Base-by-base conservation (phyloP, 1,140 invertebrate genomes). In the Pinna nobilis region DNA sequence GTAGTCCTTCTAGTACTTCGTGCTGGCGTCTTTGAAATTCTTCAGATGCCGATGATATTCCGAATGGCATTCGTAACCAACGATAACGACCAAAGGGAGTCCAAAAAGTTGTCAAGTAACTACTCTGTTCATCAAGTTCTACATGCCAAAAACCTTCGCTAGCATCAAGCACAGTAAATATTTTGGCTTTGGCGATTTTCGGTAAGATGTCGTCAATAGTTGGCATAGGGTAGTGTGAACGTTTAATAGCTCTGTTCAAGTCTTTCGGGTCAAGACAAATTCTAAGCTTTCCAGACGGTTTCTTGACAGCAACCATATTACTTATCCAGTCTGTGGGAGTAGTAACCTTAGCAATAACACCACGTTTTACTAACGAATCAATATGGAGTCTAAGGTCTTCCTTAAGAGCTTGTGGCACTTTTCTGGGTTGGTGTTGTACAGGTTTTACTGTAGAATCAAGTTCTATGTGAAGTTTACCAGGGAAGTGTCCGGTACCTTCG, bases 81-180 rank as follows among this genome's bases (percentile, higher is more conserved):
- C 49, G 49, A 51, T 70, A 70, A 18, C 55, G 20, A 15, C 67
- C 53, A 50, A 63, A 61, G 23, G 59, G 59, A n/a, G 32, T 61
- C 32, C 44, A 41, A 50, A 84, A 82, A 2, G 78, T 84, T 18
- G 69, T 74, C 4, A 76, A 30, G 1, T 49, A 37, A 0, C 55
- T 65, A 49, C 81, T 86, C 63, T 87, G 76, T 59, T 87, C 77
- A 32, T 73, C 70, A 37, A 91, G 70, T 37, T 78, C 75, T 1
- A 91, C 80, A 72, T 90, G 88, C 77, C 82, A 89, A 79, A 90
- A 91, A n/a, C 87, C 88, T 30, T 81, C 67, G 47, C 85, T 88
- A 15, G 87, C 87, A 86, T 91, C 90, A 20, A 91, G 64, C 33
- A 85, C 87, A 11, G 83, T 86, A 77, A 91, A 91, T 44, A 86